Conservation (phyloP, 2,113 vertebrate species). For the Polyodon spathula region DNA sequence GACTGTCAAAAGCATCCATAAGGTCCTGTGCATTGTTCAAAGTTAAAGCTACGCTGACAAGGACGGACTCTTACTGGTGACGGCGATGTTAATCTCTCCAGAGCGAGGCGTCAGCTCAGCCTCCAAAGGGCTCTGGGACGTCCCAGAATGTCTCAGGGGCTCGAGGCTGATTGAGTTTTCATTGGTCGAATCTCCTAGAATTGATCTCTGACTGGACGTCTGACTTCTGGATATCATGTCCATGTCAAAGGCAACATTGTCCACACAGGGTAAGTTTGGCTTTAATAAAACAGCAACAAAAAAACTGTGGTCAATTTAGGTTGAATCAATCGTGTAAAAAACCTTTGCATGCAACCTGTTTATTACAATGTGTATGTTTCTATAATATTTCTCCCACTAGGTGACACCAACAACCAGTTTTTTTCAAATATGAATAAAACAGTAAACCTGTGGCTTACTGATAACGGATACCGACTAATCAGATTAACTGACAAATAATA, state of each 20-base stretch:
- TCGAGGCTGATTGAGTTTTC: conserved; percentile 82
- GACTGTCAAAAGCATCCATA: neutral
- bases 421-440: too few species aligned
- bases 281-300: conserved; percentile 36
- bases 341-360: too few species aligned
- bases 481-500: too few species aligned
- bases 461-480: too few species aligned
- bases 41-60: neutral
- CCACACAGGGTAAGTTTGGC: conserved; percentile 81
- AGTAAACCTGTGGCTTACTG: too few species aligned
- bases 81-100: conserved; percentile 88
- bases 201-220: conserved; percentile 60
- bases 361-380: too few species aligned
- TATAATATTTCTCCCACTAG: too few species aligned
- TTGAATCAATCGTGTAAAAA: neutral
- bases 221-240: conserved; percentile 73
- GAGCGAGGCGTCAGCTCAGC: conserved; percentile 74
- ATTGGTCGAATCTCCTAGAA: conserved; percentile 57
- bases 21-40: too few species aligned
- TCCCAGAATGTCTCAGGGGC: conserved; percentile 73
- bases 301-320: conserved; percentile 4
- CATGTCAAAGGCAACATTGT: conserved; percentile 79
- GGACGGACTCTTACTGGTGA: conserved; percentile 78
- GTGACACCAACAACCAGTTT: too few species aligned
- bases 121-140: conserved; percentile 70